Evolutionary conservation across 2,113 vertebrate genomes (phyloP), one percentile per base, ranked within the genome.

Genomic region (Brienomyrus brachyistius): DNA sequence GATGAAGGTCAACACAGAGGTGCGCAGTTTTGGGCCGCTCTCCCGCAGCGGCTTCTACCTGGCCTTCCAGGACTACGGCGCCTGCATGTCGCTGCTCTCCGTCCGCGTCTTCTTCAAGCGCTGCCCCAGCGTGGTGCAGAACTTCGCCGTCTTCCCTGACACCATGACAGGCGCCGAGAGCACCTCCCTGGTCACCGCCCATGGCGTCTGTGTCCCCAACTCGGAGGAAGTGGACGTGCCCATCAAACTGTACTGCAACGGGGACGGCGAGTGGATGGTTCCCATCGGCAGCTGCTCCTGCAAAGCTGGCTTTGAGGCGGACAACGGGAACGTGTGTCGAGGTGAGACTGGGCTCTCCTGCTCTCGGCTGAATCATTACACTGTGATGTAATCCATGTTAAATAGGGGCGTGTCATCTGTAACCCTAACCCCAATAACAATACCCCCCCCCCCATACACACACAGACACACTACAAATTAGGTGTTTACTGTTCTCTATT

Each of bases 201-300:
- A 97, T 0, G 98, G 98, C 66, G 97, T 96, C 0, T 99, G 98
- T 94, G 98, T 99, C 90, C 96, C 97, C 83, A 98, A 99, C 0
- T 98, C 98, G 0, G 98, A 99, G 94, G 98, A 99, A 93, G 98
- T 98, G 90, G 98, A 99, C 0, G 98, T 99, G 59, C 98, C 98
- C 45, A 99, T 99, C 92, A 99, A 99, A 92, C 96, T 99, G 27
- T 99, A 99, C 95, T 99, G 98, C 94, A 99, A 99, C 0, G 98
- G 98, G 0, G 98, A 99, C 0, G 98, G 98, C 8, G 98, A 99
- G 90, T 99, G 98, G 98, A 99, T 99, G 98, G 98, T 99, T 89
- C 98, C 98, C 35, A 99, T 99, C 0, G 98, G 98, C 0, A 97
- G 98, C 93, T 99, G 98, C 92, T 99, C 98, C 0, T 99, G 98